phyloP scores from a whole-genome alignment of 53 echinoderm and acorn worm species.

The Patiria pectinifera region DNA sequence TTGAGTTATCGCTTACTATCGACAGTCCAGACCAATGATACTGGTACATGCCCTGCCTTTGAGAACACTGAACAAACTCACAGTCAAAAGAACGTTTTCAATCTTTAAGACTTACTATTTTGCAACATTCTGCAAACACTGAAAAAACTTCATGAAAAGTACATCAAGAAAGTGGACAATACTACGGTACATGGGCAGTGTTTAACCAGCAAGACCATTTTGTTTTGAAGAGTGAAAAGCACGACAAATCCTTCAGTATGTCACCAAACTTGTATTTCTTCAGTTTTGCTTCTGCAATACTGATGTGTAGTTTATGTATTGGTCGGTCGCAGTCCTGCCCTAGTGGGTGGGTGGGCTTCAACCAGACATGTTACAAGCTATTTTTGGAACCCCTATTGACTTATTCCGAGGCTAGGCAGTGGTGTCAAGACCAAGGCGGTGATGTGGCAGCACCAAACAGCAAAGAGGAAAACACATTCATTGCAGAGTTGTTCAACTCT shows the following conservation, averaged over 20 bases:
- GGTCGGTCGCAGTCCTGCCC: not conserved
- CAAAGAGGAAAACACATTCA: not conserved
- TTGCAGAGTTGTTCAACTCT: not conserved
- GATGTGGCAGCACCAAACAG: not conserved
- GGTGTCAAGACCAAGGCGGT: not conserved
- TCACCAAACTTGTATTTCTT: not conserved
- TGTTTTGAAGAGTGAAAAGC: too few relatives aligned
- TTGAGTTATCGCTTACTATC: too few relatives aligned
- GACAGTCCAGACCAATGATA: too few relatives aligned
- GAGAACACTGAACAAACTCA: too few relatives aligned
- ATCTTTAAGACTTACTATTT: too few relatives aligned
- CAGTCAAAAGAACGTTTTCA: too few relatives aligned
- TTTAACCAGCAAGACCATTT: too few relatives aligned
- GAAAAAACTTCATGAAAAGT: too few relatives aligned
- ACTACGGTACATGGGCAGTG: too few relatives aligned
- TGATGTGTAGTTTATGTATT: not conserved
- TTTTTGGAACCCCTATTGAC: not conserved
- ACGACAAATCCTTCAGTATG: not conserved
- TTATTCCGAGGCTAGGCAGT: not conserved
- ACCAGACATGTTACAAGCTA: conserved; percentile 16
- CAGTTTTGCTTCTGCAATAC: not conserved
- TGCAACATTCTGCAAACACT: too few relatives aligned
- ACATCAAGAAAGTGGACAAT: too few relatives aligned
- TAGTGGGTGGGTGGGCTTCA: not conserved
- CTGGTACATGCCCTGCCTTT: too few relatives aligned